These are phyloP conservation scores for Ciona savignyi DNA, from an alignment of 23 tunicate species.

Conservation along the genomic window DNA sequence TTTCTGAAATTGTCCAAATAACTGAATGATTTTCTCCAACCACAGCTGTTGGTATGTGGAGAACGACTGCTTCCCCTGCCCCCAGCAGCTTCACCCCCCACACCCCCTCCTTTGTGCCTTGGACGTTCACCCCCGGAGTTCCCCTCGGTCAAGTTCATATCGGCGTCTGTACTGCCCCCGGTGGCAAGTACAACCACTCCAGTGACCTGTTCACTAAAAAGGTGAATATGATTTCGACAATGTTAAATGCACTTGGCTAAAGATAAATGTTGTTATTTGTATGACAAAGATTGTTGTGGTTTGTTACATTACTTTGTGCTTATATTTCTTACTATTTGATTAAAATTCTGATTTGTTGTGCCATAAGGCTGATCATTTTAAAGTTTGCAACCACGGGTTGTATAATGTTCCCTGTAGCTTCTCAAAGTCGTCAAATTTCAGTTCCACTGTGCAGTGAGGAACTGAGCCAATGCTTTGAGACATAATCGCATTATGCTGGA, in stretches of 20 bases:
- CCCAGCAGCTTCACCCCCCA: neutral
- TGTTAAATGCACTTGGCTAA: too few relatives aligned
- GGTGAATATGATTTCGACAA: too few relatives aligned
- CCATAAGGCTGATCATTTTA: too few relatives aligned
- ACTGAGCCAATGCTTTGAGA: neutral
- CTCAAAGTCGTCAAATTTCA: neutral
- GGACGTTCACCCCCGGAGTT: conserved; percentile 45
- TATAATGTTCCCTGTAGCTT: neutral
- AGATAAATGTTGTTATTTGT: too few relatives aligned
- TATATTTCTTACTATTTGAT: too few relatives aligned
- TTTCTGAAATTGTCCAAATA: too few relatives aligned
- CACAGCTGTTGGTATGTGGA: neutral
- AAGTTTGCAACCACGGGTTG: too few relatives aligned
- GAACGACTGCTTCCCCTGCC: neutral
- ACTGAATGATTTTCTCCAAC: neutral
- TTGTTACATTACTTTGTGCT: too few relatives aligned
- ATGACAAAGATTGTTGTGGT: too few relatives aligned
- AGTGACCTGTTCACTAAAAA: neutral
- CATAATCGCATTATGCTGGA: neutral
- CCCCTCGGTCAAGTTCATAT: conserved; percentile 39
- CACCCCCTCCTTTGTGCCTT: conserved; percentile 13
- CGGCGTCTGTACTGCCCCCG: neutral
- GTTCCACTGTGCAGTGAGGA: neutral
- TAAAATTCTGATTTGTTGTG: too few relatives aligned
- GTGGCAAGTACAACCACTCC: neutral